Percentiles rank a stretch among this genome's conserved stretches.
phyloP scores from a whole-genome alignment of 2,113 vertebrate species.

The Macroglossus sobrinus region DNA sequence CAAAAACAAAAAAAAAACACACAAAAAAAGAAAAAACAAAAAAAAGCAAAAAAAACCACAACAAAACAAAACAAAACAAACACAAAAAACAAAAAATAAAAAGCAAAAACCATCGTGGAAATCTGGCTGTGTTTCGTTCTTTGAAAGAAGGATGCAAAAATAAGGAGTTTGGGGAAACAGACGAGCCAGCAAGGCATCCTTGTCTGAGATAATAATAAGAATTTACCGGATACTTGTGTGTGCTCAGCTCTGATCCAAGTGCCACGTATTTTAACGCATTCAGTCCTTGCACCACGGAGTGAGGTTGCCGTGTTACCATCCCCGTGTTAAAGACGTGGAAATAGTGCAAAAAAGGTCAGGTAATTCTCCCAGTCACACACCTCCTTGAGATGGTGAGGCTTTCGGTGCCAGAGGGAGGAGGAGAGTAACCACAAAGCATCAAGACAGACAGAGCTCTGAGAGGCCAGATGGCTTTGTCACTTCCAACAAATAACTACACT shows the following conservation, averaged over 20 bases:
- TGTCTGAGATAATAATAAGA: background rate
- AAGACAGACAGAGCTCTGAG: background rate
- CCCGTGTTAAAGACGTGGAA: background rate
- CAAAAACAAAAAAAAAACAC: background rate
- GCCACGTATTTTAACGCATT: background rate
- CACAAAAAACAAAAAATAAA: background rate
- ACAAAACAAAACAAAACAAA: too few species aligned
- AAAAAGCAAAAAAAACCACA: too few species aligned
- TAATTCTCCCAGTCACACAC: background rate
- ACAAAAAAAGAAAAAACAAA: too few species aligned
- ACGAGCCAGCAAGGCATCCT: background rate
- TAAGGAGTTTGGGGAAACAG: fast-evolving
- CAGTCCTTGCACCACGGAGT: background rate
- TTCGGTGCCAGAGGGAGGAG: background rate
- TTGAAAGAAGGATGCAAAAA: background rate
- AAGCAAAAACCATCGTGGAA: too few species aligned
- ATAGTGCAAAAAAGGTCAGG: background rate
- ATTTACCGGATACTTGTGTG: background rate
- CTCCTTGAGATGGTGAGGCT: background rate
- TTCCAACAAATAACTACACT: background rate
- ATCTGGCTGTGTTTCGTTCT: background rate
- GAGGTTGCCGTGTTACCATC: too few species aligned
- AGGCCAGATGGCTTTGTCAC: background rate
- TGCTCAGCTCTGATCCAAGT: fast-evolving
- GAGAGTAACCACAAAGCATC: background rate